Evolutionary conservation across 2,113 vertebrate species (phyloP).

Genomic region (Leptocoma aspasia): DNA sequence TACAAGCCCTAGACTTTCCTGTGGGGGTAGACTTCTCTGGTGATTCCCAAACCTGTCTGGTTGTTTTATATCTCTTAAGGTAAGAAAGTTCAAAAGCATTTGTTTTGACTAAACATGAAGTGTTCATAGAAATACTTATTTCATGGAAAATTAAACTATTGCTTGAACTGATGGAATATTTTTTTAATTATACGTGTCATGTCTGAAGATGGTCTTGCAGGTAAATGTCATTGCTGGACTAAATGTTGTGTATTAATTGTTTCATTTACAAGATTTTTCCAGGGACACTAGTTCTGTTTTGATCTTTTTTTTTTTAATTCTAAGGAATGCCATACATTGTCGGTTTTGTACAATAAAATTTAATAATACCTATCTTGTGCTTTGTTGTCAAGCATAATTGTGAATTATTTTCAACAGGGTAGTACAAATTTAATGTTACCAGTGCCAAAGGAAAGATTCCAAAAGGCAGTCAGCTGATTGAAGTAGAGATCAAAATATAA

Average conservation of each 20-base stretch:
- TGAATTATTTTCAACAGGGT: slow-evolving; percentile 16
- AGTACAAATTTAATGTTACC: background rate
- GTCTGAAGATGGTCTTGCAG: slow-evolving; percentile 57
- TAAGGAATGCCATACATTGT: slow-evolving; percentile 52
- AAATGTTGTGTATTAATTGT: slow-evolving; percentile 51
- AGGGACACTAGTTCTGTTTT: slow-evolving; percentile 22
- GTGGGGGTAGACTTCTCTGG: slow-evolving; percentile 39
- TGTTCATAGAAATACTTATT: slow-evolving; percentile 72
- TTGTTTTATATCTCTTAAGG: slow-evolving; percentile 43
- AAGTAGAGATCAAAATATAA: background rate
- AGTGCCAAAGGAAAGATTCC: slow-evolving; percentile 29
- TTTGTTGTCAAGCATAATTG: slow-evolving; percentile 50
- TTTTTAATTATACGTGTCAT: slow-evolving; percentile 68
- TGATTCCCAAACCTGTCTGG: slow-evolving; percentile 48
- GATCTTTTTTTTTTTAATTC: background rate
- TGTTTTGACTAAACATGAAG: slow-evolving; percentile 64
- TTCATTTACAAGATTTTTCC: slow-evolving; percentile 54
- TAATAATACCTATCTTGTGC: slow-evolving; percentile 18
- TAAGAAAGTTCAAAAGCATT: slow-evolving; percentile 56
- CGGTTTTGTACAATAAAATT: slow-evolving; percentile 58
- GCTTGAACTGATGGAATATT: slow-evolving; percentile 69
- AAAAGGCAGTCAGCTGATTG: background rate
- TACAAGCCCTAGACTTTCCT: background rate
- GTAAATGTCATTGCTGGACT: slow-evolving; percentile 40
- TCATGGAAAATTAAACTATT: slow-evolving; percentile 65